These are phyloP conservation scores for Oryzias melastigma DNA, from an alignment of 2,113 vertebrate species.

Conservation along the genomic window DNA sequence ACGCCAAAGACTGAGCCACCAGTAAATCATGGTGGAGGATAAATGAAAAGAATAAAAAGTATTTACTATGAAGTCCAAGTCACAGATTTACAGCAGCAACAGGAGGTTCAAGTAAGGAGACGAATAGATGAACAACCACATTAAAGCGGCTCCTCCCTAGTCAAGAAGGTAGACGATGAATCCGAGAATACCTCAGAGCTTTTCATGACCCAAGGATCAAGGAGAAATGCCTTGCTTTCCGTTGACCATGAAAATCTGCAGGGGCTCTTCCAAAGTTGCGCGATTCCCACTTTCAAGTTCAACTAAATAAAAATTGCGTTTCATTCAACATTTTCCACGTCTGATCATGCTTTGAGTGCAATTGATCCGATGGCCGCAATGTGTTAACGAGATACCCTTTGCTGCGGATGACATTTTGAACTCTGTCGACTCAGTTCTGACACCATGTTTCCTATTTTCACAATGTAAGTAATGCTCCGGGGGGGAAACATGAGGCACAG, in stretches of 20 bases:
- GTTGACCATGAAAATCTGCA: too few relatives aligned
- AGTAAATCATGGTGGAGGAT: too few relatives aligned
- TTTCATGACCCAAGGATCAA: too few relatives aligned
- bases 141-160: too few relatives aligned
- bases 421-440: constrained; percentile 3
- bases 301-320: too few relatives aligned
- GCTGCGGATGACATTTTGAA: constrained; percentile 2
- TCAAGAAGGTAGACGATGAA: too few relatives aligned
- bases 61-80: background rate
- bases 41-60: too few relatives aligned
- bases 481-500: constrained; percentile 10
- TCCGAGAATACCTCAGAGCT: too few relatives aligned
- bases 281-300: too few relatives aligned
- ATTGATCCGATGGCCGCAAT: background rate
- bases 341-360: background rate
- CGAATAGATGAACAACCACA: background rate
- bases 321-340: background rate
- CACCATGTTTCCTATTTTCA: constrained; percentile 5
- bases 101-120: constrained; percentile 2
- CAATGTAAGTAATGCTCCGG: background rate
- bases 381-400: constrained; percentile 1
- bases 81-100: background rate
- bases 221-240: too few relatives aligned
- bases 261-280: too few relatives aligned
- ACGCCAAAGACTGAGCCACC: too few relatives aligned